Evolutionary conservation across 2,888 invertebrate species (phyloP).

Genomic region (Leistus spinibarbis): DNA sequence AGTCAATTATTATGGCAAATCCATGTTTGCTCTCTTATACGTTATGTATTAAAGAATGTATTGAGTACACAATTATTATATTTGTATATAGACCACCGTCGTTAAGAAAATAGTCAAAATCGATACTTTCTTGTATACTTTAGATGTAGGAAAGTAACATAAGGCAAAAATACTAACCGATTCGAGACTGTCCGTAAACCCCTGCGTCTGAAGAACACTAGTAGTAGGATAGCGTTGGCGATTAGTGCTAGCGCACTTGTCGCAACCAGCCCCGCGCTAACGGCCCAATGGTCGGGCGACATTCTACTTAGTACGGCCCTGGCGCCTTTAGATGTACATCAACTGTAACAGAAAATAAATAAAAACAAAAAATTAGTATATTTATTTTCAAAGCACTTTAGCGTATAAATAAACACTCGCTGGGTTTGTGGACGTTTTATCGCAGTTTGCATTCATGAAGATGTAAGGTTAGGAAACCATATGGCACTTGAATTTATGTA

Average conservation of each 20-base stretch:
- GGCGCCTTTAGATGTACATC: neutral
- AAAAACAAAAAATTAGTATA: neutral
- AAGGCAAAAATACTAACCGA: constrained; percentile 64
- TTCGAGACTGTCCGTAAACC: constrained; percentile 79
- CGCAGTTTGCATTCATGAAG: neutral
- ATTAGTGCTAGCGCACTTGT: constrained; percentile 66
- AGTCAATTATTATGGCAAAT: too few species aligned
- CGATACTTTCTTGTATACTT: too few species aligned
- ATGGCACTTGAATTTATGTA: constrained; percentile 20
- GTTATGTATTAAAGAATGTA: too few species aligned
- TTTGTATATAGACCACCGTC: too few species aligned
- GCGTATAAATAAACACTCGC: neutral
- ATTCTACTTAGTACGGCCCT: constrained; percentile 3
- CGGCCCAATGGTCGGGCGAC: constrained; percentile 53
- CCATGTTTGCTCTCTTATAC: too few species aligned
- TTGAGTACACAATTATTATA: too few species aligned
- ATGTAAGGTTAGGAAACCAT: constrained; percentile 6
- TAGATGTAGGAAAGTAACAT: too few species aligned
- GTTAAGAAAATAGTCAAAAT: neutral
- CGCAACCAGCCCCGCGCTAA: constrained; percentile 53
- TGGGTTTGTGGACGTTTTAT: neutral
- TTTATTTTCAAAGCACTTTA: neutral
- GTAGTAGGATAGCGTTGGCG: constrained; percentile 73
- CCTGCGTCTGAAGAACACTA: constrained; percentile 75
- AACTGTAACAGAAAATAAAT: neutral